Percentiles rank a stretch among this genome's conserved stretches.
Evolutionary conservation across 2,113 vertebrate species (phyloP).

Genomic region (Syrrhaptes paradoxus): DNA sequence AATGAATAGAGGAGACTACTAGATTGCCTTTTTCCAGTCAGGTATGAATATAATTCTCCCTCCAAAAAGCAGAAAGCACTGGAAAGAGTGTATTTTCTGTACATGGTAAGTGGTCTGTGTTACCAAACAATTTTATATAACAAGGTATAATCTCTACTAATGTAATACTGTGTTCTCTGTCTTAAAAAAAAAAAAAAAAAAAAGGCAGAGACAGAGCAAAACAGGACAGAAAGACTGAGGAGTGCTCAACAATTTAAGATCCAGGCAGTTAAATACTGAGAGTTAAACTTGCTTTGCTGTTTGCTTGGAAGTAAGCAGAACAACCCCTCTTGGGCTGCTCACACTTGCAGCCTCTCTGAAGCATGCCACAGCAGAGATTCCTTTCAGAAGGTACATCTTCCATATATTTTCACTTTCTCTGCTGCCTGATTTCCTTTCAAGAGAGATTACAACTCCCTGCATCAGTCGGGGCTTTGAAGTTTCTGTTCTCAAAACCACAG

Average conservation of each 20-base stretch:
- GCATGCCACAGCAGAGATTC: neutral
- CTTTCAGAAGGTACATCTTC: conserved; percentile 1
- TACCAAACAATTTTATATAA: neutral
- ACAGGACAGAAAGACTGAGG: neutral
- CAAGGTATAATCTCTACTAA: neutral
- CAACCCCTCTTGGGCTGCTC: neutral
- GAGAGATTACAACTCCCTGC: conserved; percentile 24
- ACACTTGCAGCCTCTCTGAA: neutral
- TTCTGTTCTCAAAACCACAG: conserved; percentile 29
- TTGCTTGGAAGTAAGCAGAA: neutral
- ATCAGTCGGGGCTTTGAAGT: conserved; percentile 36
- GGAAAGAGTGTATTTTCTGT: neutral
- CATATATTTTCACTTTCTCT: neutral
- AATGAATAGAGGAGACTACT: neutral
- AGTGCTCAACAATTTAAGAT: neutral
- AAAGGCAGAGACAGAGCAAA: neutral
- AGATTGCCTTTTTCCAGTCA: neutral
- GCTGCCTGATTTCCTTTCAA: conserved; percentile 28
- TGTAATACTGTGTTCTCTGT: neutral
- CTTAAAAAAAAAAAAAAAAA: neutral
- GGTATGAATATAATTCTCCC: neutral
- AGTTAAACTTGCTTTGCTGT: neutral
- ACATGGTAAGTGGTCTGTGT: neutral
- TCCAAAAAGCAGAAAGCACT: neutral
- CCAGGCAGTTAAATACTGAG: neutral